Evolutionary conservation across 2,888 invertebrate species (phyloP), one percentile per base, ranked within the genome.

Genomic region (Anoncus sp.): DNA sequence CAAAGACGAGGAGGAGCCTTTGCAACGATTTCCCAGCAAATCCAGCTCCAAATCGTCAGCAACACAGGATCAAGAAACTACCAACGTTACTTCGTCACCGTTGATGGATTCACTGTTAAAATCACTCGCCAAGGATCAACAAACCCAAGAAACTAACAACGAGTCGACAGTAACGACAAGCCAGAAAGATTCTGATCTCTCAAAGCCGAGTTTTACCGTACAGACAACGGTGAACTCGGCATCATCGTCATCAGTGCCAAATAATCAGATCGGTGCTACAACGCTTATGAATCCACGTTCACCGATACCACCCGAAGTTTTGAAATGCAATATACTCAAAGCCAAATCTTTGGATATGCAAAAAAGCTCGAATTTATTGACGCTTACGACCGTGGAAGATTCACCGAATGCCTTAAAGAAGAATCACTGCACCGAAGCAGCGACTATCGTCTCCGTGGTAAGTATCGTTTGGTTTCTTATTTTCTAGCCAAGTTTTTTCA

Each of bases 271-370:
- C 82, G 92, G 94, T 83, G 94, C 94, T 43, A 94, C 93, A 27
- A 88, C 91, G 0, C 87, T 88, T 5, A 71, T 90, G 73, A 89
- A 92, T 22, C 88, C 91, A 14, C 89, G 91, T 20, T 94, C 95
- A 86, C 95, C 96, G 22, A 94, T 98, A 75, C 97, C 98, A 55
- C 97, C 97, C 9, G 97, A 97, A 81, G 97, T 98, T 89, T 94
- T 98, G 79, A 98, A 98, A 92, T 98, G 98, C 92, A 98, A 97
- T 92, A 98, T 98, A 90, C 92, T 98, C 69, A 98, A 98, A 94
- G 97, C 97, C 91, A 94, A 93, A 85, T 92, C 93, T 75, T 87
- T 94, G 65, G 94, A 94, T 82, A 93, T 93, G 79, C 91, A 92
- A 6, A 92, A 92, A 81, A 89, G 87, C 65, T 89, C 89, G 5